Base-by-base conservation (phyloP, 2,797 vertebrate genomes). In the Danio choprae region DNA sequence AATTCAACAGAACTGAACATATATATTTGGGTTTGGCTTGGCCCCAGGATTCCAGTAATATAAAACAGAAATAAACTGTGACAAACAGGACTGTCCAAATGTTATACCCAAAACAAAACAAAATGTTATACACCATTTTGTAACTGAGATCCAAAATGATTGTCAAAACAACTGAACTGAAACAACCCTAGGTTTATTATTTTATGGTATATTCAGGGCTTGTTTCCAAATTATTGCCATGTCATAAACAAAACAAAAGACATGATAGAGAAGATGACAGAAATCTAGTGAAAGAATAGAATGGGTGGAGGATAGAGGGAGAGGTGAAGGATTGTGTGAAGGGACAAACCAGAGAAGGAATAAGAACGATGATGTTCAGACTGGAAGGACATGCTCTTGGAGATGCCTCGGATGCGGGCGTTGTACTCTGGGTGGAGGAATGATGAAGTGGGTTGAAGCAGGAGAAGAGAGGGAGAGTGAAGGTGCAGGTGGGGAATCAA, bases 261-360 rank as follows among this genome's bases (percentile, higher is more conserved):
- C 56, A 64, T 38, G 5, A 44, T 10, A 77, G 7, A 44, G 7
- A 44, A 59, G 40, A 29, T 9, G 44, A 74, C 12, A 41, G 29
- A 43, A 5, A 48, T 64, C 40, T 38, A 51, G 41, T 68, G 36
- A 74, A 18, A 74, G 38, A 50, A 56, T 40, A 43, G 60, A 20
- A 68, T 16, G 53, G 80, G 11, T 46, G 44, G 43, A 29, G 56
- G 50, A 77, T 60, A 84, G 70, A 82, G 44, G 62, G 20, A 43
- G 40, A 74, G 40, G 65, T 59, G 44, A 58, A 81, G 18, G 86
- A 60, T 84, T 79, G 86, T 83, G 86, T 88, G 75, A 89, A 79
- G 87, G 87, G 91, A 97, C 97, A 79, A 96, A 99, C 97, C 96
- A 68, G 96, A 95, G 88, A 95, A 94, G 72, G 97, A 98, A 92